Conservation (phyloP, 23 tunicate species). For the Halocynthia roretzi region DNA sequence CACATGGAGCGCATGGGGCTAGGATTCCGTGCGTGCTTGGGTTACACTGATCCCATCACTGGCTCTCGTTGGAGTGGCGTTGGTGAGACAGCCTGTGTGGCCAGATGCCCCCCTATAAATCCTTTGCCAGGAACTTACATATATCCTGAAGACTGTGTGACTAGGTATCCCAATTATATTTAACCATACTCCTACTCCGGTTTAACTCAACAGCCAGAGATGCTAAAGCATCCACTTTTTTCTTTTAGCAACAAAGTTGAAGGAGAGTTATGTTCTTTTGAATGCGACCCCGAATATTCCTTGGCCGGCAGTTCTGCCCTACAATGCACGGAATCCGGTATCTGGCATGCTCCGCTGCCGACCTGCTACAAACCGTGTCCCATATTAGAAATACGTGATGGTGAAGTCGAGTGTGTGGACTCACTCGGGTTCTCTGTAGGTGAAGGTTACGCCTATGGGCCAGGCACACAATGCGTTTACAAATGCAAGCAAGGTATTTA, state of each 20-base stretch:
- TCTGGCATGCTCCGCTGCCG: conserved; percentile 27
- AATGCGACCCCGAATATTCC: conserved; percentile 27
- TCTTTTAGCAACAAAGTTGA: conserved; percentile 28
- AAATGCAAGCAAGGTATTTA: conserved; percentile 28
- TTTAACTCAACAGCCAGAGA: not conserved
- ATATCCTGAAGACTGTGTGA: conserved; percentile 31
- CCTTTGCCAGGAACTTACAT: conserved; percentile 7
- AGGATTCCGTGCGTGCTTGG: conserved; percentile 30
- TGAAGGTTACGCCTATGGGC: conserved; percentile 22
- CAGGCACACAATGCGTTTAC: conserved; percentile 40
- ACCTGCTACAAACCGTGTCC: conserved; percentile 29
- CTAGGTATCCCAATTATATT: conserved; percentile 5
- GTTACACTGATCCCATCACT: not conserved
- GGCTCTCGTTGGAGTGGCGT: conserved; percentile 33
- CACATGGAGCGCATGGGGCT: conserved; percentile 51
- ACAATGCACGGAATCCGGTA: conserved; percentile 27
- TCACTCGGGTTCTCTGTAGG: not conserved
- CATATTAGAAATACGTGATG: conserved; percentile 17
- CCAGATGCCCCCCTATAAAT: conserved; percentile 28
- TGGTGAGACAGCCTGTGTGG: conserved; percentile 21
- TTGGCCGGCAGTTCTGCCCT: conserved; percentile 18
- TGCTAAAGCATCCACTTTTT: not conserved
- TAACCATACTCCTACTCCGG: not conserved
- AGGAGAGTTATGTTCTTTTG: conserved; percentile 44
- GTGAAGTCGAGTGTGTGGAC: conserved; percentile 23